phyloP scores from a whole-genome alignment of 2,888 invertebrate species.

The Cheilosia impressa region DNA sequence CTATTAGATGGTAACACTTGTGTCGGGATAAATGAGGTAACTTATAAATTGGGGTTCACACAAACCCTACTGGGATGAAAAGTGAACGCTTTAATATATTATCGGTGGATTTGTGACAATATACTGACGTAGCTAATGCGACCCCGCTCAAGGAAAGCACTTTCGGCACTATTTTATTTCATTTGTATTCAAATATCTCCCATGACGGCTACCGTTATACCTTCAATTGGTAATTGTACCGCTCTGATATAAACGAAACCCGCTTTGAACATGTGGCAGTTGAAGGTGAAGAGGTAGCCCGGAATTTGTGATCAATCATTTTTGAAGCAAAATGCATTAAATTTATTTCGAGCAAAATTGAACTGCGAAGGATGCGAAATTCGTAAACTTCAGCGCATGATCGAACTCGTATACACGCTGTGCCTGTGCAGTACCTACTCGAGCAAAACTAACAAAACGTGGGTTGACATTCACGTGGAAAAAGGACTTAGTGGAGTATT shows the following conservation, averaged over 20 bases:
- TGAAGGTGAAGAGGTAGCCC: not conserved
- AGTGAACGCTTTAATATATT: conserved; percentile 43
- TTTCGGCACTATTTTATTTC: conserved; percentile 32
- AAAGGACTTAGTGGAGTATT: too few species aligned
- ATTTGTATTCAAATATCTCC: conserved; percentile 7
- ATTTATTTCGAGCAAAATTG: conserved; percentile 44
- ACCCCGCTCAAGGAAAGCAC: not conserved
- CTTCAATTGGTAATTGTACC: conserved; percentile 1
- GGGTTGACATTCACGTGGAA: not conserved
- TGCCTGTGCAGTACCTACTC: conserved; percentile 4
- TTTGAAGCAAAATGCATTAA: conserved; percentile 14
- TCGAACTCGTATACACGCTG: not conserved
- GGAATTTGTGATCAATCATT: conserved; percentile 30
- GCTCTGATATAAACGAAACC: not conserved
- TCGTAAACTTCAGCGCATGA: not conserved
- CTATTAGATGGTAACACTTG: conserved; percentile 71
- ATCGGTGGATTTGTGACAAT: conserved; percentile 49
- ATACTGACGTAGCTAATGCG: conserved; percentile 10
- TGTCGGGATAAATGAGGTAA: conserved; percentile 67
- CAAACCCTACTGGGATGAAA: conserved; percentile 34
- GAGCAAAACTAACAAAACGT: conserved; percentile 25
- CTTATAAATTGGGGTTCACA: conserved; percentile 69
- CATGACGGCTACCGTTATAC: conserved; percentile 9
- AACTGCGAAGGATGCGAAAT: conserved; percentile 22
- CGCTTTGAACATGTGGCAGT: not conserved